These are phyloP conservation scores for Pseudomugil tenellus DNA, from an alignment of 2,797 vertebrate genomes.

Conservation along the genomic window DNA sequence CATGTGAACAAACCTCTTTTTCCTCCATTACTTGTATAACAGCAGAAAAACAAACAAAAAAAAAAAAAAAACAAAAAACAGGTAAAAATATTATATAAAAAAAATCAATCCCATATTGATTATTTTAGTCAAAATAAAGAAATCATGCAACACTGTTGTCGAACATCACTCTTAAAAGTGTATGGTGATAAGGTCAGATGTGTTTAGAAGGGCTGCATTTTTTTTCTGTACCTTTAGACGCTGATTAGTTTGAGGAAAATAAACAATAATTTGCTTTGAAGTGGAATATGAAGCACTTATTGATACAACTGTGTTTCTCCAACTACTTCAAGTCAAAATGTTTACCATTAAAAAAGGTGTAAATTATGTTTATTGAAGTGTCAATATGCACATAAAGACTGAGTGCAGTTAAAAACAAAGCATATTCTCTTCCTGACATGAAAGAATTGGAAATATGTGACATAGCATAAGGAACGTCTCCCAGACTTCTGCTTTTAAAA, in stretches of 20 bases:
- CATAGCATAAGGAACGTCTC: background rate
- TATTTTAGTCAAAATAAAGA: background rate
- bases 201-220: background rate
- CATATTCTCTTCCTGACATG: background rate
- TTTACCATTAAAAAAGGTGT: background rate
- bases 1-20: slow-evolving; percentile 10
- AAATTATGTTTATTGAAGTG: background rate
- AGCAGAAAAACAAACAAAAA: background rate
- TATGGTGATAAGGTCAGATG: background rate
- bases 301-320: background rate
- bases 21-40: slow-evolving; percentile 1
- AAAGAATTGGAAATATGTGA: background rate
- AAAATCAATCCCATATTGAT: background rate
- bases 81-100: background rate
- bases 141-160: background rate
- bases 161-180: background rate
- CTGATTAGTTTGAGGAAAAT: background rate
- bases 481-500: background rate
- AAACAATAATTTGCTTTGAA: background rate
- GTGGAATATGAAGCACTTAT: background rate
- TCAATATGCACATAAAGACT: background rate
- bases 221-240: background rate
- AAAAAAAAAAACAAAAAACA: background rate
- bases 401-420: background rate
- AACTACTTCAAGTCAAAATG: background rate